Conservation (phyloP, 2,797 vertebrate genomes). For the Chelon labrosus region DNA sequence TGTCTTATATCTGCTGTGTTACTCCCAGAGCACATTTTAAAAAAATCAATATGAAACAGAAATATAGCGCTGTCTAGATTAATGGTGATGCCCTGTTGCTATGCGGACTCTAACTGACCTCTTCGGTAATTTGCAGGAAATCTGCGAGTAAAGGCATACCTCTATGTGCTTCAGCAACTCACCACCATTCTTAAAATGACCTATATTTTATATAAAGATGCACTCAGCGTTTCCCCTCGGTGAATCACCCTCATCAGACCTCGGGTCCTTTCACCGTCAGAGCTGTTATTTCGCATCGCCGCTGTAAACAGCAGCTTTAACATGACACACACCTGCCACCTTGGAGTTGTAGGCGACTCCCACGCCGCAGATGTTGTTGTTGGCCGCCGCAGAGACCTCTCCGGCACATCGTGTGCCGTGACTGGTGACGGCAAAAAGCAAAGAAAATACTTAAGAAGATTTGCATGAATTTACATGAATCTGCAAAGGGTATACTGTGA, state of each 20-base stretch:
- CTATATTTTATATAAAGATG: constrained; percentile 9
- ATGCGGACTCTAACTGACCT: constrained; percentile 21
- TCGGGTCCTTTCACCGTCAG: constrained; percentile 43
- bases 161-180: constrained; percentile 12
- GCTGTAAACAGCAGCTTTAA: constrained; percentile 20
- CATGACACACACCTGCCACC: constrained; percentile 91
- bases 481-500: constrained; percentile 26
- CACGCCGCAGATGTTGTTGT: constrained; percentile 98
- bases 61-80: constrained; percentile 34
- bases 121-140: constrained; percentile 20
- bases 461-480: constrained; percentile 61
- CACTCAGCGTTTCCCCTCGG: neutral
- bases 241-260: constrained; percentile 25
- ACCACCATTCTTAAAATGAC: constrained; percentile 11
- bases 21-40: constrained; percentile 15
- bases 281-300: constrained; percentile 22
- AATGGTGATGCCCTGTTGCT: constrained; percentile 20
- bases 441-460: constrained; percentile 37
- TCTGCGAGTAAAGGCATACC: neutral
- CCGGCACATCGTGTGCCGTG: constrained; percentile 98
- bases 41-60: constrained; percentile 44
- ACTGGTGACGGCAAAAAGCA: constrained; percentile 78
- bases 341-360: constrained; percentile 98
- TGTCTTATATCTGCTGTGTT: constrained; percentile 25
- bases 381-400: constrained; percentile 97